Evolutionary conservation across 2,113 vertebrate genomes (phyloP), one percentile per base, ranked within the genome.

Genomic region (Hippocampus guttulatus): DNA sequence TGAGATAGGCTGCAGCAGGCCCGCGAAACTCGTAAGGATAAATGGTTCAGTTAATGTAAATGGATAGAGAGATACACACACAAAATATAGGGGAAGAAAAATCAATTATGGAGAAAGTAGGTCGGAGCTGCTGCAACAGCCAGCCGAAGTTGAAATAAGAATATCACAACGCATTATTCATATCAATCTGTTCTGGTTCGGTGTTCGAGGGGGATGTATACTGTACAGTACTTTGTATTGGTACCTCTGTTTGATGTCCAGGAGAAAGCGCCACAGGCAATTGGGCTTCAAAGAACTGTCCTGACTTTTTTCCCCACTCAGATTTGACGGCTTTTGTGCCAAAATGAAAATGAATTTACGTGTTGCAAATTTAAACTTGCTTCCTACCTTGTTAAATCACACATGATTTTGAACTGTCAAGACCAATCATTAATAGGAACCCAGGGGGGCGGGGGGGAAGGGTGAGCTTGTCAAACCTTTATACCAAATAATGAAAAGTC

Each of bases 401-500:
- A 49, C 3, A 49, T 18, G 47, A 49, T 18, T 16, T 38, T 6
- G 33, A 38, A 38, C 33, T 38, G 33, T 38, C 5, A 38, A 38
- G 33, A 38, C 33, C 5, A 38, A 38, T 38, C 33, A 38, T 38
- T 38, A 38, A 38, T 38, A 38, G 33, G 18, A 16, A 7, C 47
- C 47, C 16, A 51, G 47, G 5, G 0, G 14, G 16, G n/a, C n/a
- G n/a, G n/a, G n/a, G n/a, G n/a, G n/a, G n/a, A n/a, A n/a, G 51
- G 71, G 82, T 10, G 80, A 65, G 25, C 27, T 80, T 51, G 66
- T 71, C 79, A 80, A 82, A 80, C 79, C 61, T 71, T 27, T 86
- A 76, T 88, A 90, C 83, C 83, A 91, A 91, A 91, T 88, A 89
- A 90, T 91, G 88, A 91, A 91, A 91, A 91, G 87, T 90, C 87